A percentile compares a stretch with the other conserved stretches of the same genome.
These are phyloP conservation scores for Mesaphorura yosii DNA, from an alignment of 1,140 invertebrate species.

Conservation along the genomic window DNA sequence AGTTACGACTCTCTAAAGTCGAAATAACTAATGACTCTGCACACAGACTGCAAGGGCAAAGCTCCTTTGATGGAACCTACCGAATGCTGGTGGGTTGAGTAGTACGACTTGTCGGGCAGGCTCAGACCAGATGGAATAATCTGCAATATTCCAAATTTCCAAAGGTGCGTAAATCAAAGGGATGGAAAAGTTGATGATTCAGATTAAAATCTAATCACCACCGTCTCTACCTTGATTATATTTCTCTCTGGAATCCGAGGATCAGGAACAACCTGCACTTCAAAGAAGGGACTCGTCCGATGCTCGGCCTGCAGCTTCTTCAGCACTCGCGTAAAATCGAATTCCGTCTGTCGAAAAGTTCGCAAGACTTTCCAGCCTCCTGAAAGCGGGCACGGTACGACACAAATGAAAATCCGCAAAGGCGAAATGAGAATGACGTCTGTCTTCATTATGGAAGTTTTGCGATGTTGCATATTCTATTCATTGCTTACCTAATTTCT, in stretches of 20 bases:
- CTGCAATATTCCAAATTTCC: conserved; percentile 27
- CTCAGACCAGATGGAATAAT: conserved; percentile 42
- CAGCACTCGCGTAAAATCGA: conserved; percentile 38
- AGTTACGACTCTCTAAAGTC: neutral
- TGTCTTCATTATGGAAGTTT: too few relatives aligned
- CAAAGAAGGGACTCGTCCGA: conserved; percentile 42
- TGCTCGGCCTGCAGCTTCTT: conserved; percentile 39
- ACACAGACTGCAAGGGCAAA: too few relatives aligned
- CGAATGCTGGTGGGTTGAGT: conserved; percentile 37
- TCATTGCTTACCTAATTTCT: conserved; percentile 34
- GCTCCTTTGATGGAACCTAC: conserved; percentile 32
- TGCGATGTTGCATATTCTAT: neutral
- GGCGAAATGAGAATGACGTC: too few relatives aligned
- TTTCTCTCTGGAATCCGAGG: conserved; percentile 36
- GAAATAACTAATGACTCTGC: too few relatives aligned
- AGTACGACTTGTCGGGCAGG: conserved; percentile 43
- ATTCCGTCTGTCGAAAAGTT: conserved; percentile 37
- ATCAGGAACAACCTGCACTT: conserved; percentile 42
- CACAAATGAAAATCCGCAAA: neutral
- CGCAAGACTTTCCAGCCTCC: conserved; percentile 44
- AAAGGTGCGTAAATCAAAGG: neutral
- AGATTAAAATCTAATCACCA: neutral
- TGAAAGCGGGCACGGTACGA: conserved; percentile 31
- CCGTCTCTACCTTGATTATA: conserved; percentile 43
- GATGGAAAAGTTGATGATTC: neutral